Evolutionary conservation across 2,888 invertebrate species (phyloP), one percentile per base, ranked within the genome.

Genomic region (Allygus modestus): DNA sequence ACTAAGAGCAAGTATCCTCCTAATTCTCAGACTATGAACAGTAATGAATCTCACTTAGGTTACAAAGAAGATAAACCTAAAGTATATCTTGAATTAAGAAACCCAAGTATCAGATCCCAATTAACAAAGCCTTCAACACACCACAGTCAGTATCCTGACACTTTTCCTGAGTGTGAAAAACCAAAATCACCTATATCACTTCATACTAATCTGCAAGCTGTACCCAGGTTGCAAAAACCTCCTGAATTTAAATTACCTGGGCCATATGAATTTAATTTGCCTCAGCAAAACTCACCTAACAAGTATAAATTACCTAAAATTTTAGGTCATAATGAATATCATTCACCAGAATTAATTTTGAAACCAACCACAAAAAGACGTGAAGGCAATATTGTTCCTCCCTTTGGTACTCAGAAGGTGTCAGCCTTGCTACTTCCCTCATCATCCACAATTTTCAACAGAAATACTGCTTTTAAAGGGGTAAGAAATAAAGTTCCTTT

Each of bases 71-170:
- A 33, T 58, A 79, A 77, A 28, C 77, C 77, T n/a, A 77, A 79
- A 58, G 33, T 79, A 12, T 79, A 79, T 37, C 79, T 79, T 31
- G 79, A 79, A 37, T 31, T 58, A 5, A 51, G 79, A 58, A 58
- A 79, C 11, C 79, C 79, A 37, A 54, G 26, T 4, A 20, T 79
- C 15, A 79, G 77, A n/a, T 23, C 37, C 1, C 46, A 77, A 28
- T 23, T 41, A 31, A 17, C 69, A 73, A 73, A 73, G 41, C 15
- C 43, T 20, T 23, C 73, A 41, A 31, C 20, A 41, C 41, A 41
- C 0, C 11, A 73, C 2, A 20, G 9, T 41, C 37, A 73, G 9
- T 37, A 73, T 37, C 15, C 41, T n/a, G 11, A 11, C 26, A 23
- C 41, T 73, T 7, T 20, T 20, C 37, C 73, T 20, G 23, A 43